Conservation (phyloP, 2,888 invertebrate species). For the Nesidiocoris tenuis region DNA sequence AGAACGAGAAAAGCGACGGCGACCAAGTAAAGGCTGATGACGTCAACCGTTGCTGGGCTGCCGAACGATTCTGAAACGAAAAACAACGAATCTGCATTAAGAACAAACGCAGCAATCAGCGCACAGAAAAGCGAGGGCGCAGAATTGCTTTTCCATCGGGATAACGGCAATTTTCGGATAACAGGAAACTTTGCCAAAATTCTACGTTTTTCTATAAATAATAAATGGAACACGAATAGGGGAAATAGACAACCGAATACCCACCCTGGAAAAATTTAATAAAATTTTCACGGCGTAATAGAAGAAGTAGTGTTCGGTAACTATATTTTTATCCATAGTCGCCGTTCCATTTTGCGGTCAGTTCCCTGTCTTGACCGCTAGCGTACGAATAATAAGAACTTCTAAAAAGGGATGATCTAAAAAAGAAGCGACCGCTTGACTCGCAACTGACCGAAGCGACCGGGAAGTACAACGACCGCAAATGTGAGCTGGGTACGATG, state of each 20-base stretch:
- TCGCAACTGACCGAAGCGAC: background rate
- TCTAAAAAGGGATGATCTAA: background rate
- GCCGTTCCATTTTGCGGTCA: background rate
- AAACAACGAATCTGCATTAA: conserved; percentile 1
- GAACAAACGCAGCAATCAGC: background rate
- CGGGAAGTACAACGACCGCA: background rate
- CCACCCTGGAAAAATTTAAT: no score
- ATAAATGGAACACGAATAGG: no score
- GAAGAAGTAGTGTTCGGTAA: no score
- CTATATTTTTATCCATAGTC: background rate
- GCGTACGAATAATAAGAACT: background rate
- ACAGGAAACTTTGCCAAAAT: no score
- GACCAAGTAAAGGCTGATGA: conserved; percentile 35
- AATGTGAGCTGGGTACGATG: background rate
- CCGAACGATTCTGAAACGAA: conserved; percentile 21
- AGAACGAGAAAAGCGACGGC: conserved; percentile 44
- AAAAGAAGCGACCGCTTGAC: background rate
- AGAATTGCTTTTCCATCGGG: no score
- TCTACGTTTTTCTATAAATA: no score
- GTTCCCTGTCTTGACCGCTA: background rate
- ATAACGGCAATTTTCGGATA: background rate
- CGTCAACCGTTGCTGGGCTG: conserved; percentile 14
- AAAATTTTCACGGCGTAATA: no score
- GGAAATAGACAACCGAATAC: no score
- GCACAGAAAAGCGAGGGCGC: background rate